A percentile compares a stretch with the other conserved stretches of the same genome.
These are phyloP conservation scores for Limnothrissa miodon DNA, from an alignment of 2,113 vertebrate genomes.

Conservation along the genomic window DNA sequence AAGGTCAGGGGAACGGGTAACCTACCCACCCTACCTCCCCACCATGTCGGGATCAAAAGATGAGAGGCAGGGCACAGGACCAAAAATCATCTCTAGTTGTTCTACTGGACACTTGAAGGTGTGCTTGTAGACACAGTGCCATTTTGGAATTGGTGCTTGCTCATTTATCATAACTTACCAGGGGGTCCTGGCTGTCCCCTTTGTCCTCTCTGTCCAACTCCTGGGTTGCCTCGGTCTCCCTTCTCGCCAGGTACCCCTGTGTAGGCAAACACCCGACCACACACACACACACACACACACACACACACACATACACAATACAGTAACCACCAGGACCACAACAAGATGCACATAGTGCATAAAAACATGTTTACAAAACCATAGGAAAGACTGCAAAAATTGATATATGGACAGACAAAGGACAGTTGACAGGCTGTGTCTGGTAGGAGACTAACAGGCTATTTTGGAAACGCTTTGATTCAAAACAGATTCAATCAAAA, in stretches of 20 bases:
- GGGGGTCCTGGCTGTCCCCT: conserved; percentile 81
- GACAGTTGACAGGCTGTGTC: not conserved
- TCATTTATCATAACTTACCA: conserved; percentile 66
- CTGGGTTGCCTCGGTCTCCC: conserved; percentile 80
- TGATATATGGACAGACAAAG: conserved; percentile 14
- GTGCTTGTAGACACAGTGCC: not conserved
- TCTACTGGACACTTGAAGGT: not conserved
- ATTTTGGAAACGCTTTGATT: not conserved
- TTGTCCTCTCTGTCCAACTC: conserved; percentile 82
- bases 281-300: conserved; percentile 10
- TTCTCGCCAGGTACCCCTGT: conserved; percentile 89
- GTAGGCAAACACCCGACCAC: conserved; percentile 23
- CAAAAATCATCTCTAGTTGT: not conserved
- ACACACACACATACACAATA: not conserved
- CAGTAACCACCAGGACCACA: not conserved
- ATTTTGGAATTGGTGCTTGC: not conserved
- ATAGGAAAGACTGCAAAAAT: not conserved
- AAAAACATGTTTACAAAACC: not conserved
- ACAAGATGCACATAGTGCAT: not conserved
- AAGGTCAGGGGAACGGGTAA: not conserved
- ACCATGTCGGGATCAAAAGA: not conserved
- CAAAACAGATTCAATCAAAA: not conserved
- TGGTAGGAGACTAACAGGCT: not conserved
- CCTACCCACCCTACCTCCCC: not conserved
- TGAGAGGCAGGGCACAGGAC: no score